Evolutionary conservation across 2,888 invertebrate species (phyloP).

Genomic region (Pseudoips prasinana): DNA sequence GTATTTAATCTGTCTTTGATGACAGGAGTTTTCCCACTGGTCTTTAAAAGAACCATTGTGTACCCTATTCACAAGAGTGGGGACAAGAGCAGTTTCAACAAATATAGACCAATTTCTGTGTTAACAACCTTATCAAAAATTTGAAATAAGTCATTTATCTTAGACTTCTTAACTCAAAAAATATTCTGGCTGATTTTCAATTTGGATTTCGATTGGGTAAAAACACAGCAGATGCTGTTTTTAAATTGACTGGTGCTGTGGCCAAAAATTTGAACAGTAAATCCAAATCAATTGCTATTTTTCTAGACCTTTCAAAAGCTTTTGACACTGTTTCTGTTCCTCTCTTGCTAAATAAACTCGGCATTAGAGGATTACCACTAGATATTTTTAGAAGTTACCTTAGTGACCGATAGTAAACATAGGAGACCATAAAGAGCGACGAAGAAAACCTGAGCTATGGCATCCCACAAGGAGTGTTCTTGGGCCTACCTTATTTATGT

Average conservation of each 20-base stretch:
- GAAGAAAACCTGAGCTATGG: background rate
- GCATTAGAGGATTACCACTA: no score
- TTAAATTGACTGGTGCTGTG: no score
- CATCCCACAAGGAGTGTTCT: conserved; percentile 3
- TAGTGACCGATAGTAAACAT: conserved; percentile 1
- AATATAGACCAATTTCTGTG: no score
- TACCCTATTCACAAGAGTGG: no score
- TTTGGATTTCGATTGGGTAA: background rate
- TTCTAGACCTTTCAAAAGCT: conserved; percentile 1
- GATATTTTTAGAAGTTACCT: conserved; percentile 2
- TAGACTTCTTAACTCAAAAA: conserved; percentile 2
- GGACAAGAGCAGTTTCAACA: no score
- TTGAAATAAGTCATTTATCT: background rate
- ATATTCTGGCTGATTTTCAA: background rate
- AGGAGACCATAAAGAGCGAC: background rate
- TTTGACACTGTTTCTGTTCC: no score
- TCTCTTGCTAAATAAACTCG: no score
- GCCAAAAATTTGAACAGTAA: no score
- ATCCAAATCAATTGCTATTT: background rate
- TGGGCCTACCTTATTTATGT: no score
- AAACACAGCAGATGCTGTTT: background rate
- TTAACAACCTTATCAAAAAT: conserved; percentile 1
- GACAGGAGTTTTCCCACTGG: no score
- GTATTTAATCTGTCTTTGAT: no score
- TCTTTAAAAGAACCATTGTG: no score